Evolutionary conservation across 2,888 invertebrate genomes (phyloP).

Genomic region (Mechanitis messenoides): DNA sequence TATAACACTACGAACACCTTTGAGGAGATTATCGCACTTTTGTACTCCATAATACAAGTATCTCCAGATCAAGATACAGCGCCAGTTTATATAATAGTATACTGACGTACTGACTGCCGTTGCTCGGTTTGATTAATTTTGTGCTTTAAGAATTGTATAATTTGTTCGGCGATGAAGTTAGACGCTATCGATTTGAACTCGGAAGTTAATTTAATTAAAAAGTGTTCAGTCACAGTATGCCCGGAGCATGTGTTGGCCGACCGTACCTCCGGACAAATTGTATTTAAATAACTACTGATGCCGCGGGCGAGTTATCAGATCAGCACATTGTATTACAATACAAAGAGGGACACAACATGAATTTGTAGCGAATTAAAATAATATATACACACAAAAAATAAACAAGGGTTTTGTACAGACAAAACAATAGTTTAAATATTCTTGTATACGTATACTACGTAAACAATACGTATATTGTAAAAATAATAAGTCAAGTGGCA

Average conservation of each 20-base stretch:
- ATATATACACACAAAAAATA: neutral
- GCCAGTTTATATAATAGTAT: constrained; percentile 35
- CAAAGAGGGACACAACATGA: neutral
- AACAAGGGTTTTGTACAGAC: neutral
- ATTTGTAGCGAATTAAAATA: neutral
- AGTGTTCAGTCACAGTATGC: constrained; percentile 54
- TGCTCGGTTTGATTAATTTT: constrained; percentile 20
- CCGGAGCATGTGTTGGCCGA: constrained; percentile 56
- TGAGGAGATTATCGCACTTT: constrained; percentile 71
- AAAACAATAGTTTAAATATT: neutral
- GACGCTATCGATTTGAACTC: constrained; percentile 39
- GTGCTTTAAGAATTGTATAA: neutral
- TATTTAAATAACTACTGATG: constrained; percentile 44
- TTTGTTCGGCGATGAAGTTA: constrained; percentile 13
- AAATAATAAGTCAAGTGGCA: neutral
- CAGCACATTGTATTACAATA: constrained; percentile 15
- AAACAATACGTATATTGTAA: too few relatives aligned
- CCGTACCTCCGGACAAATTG: constrained; percentile 34
- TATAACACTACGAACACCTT: constrained; percentile 71
- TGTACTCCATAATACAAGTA: constrained; percentile 56
- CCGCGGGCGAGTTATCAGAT: constrained; percentile 34
- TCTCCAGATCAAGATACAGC: constrained; percentile 61
- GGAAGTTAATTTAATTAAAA: constrained; percentile 66
- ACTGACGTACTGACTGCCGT: constrained; percentile 23
- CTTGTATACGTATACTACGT: neutral